Base-by-base conservation (phyloP, 2,113 vertebrate genomes). In the Catharus minimus region DNA sequence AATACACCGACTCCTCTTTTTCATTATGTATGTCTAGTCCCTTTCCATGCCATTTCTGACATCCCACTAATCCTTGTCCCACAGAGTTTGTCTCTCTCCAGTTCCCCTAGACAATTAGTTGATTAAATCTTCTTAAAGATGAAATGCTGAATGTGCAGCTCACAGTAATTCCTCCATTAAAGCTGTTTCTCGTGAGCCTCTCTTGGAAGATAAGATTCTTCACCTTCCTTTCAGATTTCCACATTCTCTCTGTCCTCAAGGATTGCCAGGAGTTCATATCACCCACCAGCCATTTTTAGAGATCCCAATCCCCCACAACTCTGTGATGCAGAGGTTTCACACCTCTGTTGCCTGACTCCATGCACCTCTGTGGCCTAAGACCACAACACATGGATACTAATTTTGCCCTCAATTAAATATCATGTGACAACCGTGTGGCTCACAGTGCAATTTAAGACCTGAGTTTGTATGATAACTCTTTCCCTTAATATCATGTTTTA, bases 91-190 rank as follows among this genome's bases (percentile, higher is more conserved):
- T 66, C 41, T 47, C 67, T 68, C 41, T 39, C 21, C 75, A 38
- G 28, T 60, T 88, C 13, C 15, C 15, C 4, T 15, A 67, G n/a
- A 60, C 11, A 64, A 77, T 17, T 27, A 0, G 0, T 55, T 62
- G 30, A 80, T 64, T 89, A 80, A 88, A 88, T 81, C 64, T 74
- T 74, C 78, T 88, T 87, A 86, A 87, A 81, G 22, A 71, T 41
- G 64, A 94, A 78, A 83, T n/a, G 82, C 85, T 93, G 85, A 74
- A 75, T 88, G 71, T 88, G 76, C 72, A 77, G 44, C 38, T 90
- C 20, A 67, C 41, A 60, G 32, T 83, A 89, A 77, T 82, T 58
- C n/a, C 56, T 88, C 30, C 5, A 2, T 93, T 83, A 69, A 92
- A 86, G 30, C 73, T 66, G 43, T 39, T 38, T 80, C 47, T 44